A percentile compares a stretch with the other conserved stretches of the same genome.
phyloP scores from a whole-genome alignment of 1,140 invertebrate genomes.

The Pseudobourletiella spinata region DNA sequence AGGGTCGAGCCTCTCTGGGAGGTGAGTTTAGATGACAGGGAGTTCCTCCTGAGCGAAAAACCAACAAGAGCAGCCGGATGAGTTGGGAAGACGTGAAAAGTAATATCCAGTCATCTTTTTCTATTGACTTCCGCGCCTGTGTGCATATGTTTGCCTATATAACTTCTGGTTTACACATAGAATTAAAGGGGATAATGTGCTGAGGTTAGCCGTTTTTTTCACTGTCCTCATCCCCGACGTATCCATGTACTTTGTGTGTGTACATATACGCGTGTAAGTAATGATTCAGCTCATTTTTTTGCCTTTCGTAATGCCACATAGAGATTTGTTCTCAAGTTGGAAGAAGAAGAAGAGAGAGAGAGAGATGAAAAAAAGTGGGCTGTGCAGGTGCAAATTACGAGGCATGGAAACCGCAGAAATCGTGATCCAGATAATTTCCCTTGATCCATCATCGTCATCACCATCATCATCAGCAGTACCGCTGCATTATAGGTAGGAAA shows the following conservation, averaged over 20 bases:
- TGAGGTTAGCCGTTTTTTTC: background rate
- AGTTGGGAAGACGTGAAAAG: no score
- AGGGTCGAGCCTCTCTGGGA: no score
- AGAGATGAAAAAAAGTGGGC: background rate
- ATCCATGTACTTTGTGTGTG: background rate
- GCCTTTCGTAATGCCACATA: background rate
- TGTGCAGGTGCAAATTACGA: slow-evolving; percentile 28
- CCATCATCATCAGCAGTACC: no score
- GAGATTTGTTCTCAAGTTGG: background rate
- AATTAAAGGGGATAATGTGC: background rate
- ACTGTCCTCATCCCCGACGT: background rate
- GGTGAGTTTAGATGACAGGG: no score
- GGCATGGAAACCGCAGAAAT: slow-evolving; percentile 24
- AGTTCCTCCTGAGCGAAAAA: no score
- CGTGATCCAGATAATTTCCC: slow-evolving; percentile 26
- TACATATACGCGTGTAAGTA: background rate
- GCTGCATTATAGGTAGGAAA: background rate
- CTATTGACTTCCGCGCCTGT: no score
- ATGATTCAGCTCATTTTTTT: background rate
- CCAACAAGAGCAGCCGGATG: no score
- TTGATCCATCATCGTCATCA: no score
- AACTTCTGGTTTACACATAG: slow-evolving; percentile 3
- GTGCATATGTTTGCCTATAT: no score
- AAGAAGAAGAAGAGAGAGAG: background rate
- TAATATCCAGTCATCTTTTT: no score